Evolutionary conservation across 2,888 invertebrate species (phyloP), one percentile per base, ranked within the genome.

Genomic region (Scaptomyza flava): DNA sequence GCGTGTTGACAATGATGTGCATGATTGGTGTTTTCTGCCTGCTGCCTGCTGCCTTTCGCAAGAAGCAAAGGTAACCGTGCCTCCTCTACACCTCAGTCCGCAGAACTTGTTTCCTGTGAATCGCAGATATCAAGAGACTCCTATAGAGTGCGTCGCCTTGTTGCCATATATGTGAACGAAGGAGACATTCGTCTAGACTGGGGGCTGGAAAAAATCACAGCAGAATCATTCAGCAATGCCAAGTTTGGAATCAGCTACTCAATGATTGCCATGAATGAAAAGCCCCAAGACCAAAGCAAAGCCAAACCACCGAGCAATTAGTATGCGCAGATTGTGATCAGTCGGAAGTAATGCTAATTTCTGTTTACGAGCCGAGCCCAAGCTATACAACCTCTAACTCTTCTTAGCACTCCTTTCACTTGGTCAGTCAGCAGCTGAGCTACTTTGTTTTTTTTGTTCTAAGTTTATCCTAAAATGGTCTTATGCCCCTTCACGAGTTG

Each of bases 281-380:
- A 62, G 41, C 41, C 82, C 77, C 11, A 36, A 36, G 51, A 36
- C 72, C 69, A 53, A 63, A 50, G 68, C 52, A 17, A 50, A 34
- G 48, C 48, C 9, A 43, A 43, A 9, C 58, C 64, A 66, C 34
- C 67, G 27, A 79, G 87, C 91, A 91, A 91, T 91, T 91, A 91
- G 91, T 91, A 91, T 91, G 90, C 91, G 86, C 79, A 82, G 91
- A 91, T 91, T 90, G 91, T 89, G 90, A 91, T 91, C 90, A 89
- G 83, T 90, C 87, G 88, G 89, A 91, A 89, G 90, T 90, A 91
- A 91, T 90, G 91, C 90, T 91, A 91, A 91, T 91, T 90, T 54
- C 33, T 46, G 52, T 48, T 30, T 54, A 3, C 47, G 38, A 41
- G 36, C 33, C 47, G 34, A 41, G 36, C 33, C 23, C 54, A 41